Evolutionary conservation across 2,888 invertebrate species (phyloP).

Genomic region (Amaurobius ferox): DNA sequence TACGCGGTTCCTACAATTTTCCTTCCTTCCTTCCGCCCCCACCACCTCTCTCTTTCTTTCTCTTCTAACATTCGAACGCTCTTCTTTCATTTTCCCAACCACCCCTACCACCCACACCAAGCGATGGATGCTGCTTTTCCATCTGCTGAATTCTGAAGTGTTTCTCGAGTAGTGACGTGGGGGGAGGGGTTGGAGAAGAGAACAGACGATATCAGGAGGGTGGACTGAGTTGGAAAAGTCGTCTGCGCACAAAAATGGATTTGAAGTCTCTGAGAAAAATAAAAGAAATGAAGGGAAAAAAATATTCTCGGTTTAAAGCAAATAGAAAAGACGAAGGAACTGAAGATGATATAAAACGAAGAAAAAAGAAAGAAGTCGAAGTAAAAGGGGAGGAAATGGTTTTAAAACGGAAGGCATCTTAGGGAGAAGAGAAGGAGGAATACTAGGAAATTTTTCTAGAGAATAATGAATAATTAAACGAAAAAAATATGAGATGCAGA

Average conservation of each 20-base stretch:
- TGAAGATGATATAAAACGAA: conserved; percentile 6
- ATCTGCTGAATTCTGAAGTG: conserved; percentile 18
- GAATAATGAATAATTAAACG: conserved; percentile 9
- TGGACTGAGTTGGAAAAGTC: neutral
- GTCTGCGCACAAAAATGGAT: conserved; percentile 16
- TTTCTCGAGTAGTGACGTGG: neutral
- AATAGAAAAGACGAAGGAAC: conserved; percentile 8
- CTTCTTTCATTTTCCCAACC: conserved; percentile 11
- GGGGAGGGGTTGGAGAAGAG: neutral
- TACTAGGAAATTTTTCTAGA: neutral
- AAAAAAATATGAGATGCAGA: neutral
- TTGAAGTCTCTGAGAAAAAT: neutral
- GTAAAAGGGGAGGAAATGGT: neutral
- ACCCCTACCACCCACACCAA: conserved; percentile 3
- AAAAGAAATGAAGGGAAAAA: neutral
- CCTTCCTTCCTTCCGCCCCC: neutral
- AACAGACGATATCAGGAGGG: neutral
- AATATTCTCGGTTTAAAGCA: neutral
- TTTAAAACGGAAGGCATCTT: conserved; percentile 12
- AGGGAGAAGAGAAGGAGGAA: neutral
- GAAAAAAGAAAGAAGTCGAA: neutral
- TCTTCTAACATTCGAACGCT: neutral
- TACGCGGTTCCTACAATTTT: conserved; percentile 58
- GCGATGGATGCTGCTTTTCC: conserved; percentile 9
- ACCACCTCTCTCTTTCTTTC: neutral